Percentiles rank a stretch among this genome's conserved stretches.
These are phyloP conservation scores for Bombus breviceps DNA, from an alignment of 1,140 invertebrate species.

Conservation along the genomic window DNA sequence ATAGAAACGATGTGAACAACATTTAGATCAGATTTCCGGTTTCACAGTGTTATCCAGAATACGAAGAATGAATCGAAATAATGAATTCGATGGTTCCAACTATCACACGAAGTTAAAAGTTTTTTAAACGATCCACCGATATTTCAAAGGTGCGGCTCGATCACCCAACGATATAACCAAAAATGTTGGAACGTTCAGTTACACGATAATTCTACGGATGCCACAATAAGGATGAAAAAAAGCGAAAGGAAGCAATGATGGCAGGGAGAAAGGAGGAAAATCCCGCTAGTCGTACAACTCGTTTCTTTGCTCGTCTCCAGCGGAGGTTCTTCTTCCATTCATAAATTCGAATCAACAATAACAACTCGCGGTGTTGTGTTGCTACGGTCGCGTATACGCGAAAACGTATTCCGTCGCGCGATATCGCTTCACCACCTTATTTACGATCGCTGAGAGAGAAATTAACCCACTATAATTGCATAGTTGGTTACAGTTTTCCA, in stretches of 20 bases:
- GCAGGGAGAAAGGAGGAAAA: constrained; percentile 26
- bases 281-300: background rate
- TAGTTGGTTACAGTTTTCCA: too few relatives aligned
- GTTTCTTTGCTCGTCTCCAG: background rate
- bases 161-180: background rate
- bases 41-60: background rate
- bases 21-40: background rate
- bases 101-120: background rate
- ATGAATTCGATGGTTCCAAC: background rate
- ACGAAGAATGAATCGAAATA: background rate
- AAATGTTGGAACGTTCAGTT: background rate
- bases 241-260: background rate
- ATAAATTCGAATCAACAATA: constrained; percentile 8
- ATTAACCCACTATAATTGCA: background rate
- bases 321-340: constrained; percentile 25
- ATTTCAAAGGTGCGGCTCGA: background rate
- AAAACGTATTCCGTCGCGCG: background rate
- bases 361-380: background rate
- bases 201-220: background rate
- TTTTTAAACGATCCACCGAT: background rate
- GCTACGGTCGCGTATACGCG: background rate
- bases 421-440: background rate
- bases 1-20: background rate
- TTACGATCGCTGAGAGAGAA: background rate
- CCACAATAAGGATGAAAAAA: background rate